phyloP scores from a whole-genome alignment of 2,797 vertebrate species.

The Sarcoramphus papa region DNA sequence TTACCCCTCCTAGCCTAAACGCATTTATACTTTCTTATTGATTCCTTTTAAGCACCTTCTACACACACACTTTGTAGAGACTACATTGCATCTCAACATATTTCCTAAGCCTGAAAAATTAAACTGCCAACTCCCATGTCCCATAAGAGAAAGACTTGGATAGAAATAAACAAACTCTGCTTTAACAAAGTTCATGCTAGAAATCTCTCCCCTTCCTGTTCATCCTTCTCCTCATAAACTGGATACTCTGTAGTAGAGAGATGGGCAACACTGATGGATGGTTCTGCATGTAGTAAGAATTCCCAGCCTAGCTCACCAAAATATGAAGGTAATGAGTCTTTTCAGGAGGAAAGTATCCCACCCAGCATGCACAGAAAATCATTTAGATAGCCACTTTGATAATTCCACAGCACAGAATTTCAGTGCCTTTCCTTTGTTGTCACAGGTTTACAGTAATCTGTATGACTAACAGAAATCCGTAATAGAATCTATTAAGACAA shows the following conservation, averaged over 20 bases:
- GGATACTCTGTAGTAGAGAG: background rate
- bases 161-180: background rate
- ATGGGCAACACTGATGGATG: background rate
- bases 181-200: background rate
- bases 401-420: background rate
- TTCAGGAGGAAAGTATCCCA: background rate
- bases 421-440: background rate
- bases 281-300: background rate
- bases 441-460: background rate
- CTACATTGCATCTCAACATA: background rate
- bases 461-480: background rate
- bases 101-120: background rate
- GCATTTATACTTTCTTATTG: background rate
- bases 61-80: background rate
- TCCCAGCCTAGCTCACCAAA: background rate
- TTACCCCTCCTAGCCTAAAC: background rate
- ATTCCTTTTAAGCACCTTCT: background rate
- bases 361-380: background rate
- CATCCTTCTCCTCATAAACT: background rate
- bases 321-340: background rate
- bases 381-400: background rate
- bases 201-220: background rate
- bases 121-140: background rate
- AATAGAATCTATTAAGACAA: background rate
- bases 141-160: background rate